Percentiles rank a stretch among this genome's conserved stretches.
Conservation (phyloP, 1,140 invertebrate genomes). For the Rhyzopertha dominica region DNA sequence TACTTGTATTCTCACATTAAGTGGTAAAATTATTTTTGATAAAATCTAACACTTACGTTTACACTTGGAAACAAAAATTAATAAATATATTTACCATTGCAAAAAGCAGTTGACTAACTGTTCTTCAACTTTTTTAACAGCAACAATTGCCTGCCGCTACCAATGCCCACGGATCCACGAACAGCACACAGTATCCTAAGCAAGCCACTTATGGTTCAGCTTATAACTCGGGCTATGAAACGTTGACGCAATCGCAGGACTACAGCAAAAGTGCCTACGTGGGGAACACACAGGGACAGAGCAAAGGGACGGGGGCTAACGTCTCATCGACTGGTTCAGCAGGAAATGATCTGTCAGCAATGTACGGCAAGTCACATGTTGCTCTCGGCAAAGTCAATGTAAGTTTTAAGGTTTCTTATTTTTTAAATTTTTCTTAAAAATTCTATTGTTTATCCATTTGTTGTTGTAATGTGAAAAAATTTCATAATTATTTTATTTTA, state of each 20-base stretch:
- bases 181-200: slow-evolving; percentile 61
- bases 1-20: too few species aligned
- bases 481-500: too few species aligned
- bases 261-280: slow-evolving; percentile 56
- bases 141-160: slow-evolving; percentile 61
- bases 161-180: slow-evolving; percentile 53
- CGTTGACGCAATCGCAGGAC: slow-evolving; percentile 53
- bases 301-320: slow-evolving; percentile 52
- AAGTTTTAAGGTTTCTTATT: too few species aligned
- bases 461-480: too few species aligned
- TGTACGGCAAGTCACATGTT: slow-evolving; percentile 69
- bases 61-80: too few species aligned
- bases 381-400: slow-evolving; percentile 70
- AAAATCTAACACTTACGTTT: slow-evolving; percentile 1
- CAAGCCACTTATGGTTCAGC: slow-evolving; percentile 59
- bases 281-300: slow-evolving; percentile 50
- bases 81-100: too few species aligned
- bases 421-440: too few species aligned
- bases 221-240: slow-evolving; percentile 65
- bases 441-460: too few species aligned
- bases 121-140: slow-evolving; percentile 41
- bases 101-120: too few species aligned
- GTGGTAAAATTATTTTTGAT: background rate
- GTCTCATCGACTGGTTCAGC: slow-evolving; percentile 53
- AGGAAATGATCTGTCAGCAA: slow-evolving; percentile 59